These are phyloP conservation scores for Esox masquinongy DNA, from an alignment of 2,797 vertebrate genomes.

Conservation along the genomic window DNA sequence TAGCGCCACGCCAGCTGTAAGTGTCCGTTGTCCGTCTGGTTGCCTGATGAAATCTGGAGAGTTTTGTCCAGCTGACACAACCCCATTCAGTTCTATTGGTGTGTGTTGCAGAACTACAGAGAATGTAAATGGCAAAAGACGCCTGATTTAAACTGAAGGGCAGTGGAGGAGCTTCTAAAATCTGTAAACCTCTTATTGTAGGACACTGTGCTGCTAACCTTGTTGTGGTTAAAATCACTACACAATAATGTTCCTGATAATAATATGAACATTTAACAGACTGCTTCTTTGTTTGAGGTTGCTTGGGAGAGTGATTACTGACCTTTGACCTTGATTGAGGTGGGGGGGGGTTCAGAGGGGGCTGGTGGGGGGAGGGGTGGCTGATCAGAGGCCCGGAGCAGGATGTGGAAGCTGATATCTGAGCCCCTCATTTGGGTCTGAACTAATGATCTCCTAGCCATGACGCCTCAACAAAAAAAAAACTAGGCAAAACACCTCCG, in stretches of 20 bases:
- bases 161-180: neutral
- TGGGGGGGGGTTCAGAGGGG: conserved; percentile 36
- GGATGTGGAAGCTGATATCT: conserved; percentile 67
- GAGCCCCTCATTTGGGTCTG: conserved; percentile 67
- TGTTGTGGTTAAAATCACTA: neutral
- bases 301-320: conserved; percentile 47
- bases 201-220: neutral
- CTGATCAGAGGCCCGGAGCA: conserved; percentile 55
- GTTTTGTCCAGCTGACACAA: conserved; percentile 65
- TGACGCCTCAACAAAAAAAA: conserved; percentile 54
- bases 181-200: neutral
- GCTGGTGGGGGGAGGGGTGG: conserved; percentile 46
- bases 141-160: neutral
- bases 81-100: conserved; percentile 64
- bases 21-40: conserved; percentile 51
- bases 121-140: conserved; percentile 57
- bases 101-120: conserved; percentile 59
- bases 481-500: conserved; percentile 34
- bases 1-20: conserved; percentile 60
- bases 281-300: conserved; percentile 30
- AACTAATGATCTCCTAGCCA: conserved; percentile 62
- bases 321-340: conserved; percentile 58
- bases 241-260: neutral
- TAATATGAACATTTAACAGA: neutral
- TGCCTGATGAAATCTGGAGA: conserved; percentile 62